These are phyloP conservation scores for Hippasteria phrygiana DNA, from an alignment of 53 echinoderm and acorn worm species.

Conservation along the genomic window DNA sequence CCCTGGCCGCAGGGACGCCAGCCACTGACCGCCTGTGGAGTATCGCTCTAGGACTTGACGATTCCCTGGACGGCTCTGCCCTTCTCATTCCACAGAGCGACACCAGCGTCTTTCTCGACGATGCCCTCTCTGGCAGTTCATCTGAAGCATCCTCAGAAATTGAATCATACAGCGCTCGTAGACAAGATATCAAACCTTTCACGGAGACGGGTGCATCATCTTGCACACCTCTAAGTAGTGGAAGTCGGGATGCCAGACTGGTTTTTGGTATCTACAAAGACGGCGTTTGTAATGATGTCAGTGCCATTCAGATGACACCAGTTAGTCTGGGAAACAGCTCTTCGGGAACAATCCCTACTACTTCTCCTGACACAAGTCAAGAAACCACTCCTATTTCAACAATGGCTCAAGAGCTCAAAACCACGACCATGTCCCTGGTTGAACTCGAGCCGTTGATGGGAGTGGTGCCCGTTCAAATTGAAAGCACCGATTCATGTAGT, in stretches of 20 bases:
- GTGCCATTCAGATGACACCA: slow-evolving; percentile 4
- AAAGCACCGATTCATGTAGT: not conserved
- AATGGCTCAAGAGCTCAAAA: not conserved
- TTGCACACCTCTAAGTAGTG: not conserved
- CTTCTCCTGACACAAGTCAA: not conserved
- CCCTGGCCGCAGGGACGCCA: not conserved
- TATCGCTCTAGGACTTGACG: slow-evolving; percentile 50
- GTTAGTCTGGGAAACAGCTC: not conserved
- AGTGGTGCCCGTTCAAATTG: not conserved
- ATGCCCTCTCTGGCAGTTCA: not conserved
- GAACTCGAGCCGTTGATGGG: not conserved
- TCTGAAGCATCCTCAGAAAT: not conserved
- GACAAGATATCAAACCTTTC: not conserved
- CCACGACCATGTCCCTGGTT: not conserved
- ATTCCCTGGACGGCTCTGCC: not conserved
- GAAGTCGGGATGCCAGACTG: not conserved
- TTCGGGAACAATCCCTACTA: not conserved
- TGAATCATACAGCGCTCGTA: not conserved
- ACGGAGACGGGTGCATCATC: not conserved
- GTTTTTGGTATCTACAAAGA: not conserved
- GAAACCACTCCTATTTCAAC: not conserved
- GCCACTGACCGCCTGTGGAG: slow-evolving; percentile 41
- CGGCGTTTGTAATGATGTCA: not conserved
- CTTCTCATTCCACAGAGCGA: not conserved
- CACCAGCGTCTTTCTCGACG: not conserved